Conservation (phyloP, 1,140 invertebrate species). For the Saccostrea cuccullata region DNA sequence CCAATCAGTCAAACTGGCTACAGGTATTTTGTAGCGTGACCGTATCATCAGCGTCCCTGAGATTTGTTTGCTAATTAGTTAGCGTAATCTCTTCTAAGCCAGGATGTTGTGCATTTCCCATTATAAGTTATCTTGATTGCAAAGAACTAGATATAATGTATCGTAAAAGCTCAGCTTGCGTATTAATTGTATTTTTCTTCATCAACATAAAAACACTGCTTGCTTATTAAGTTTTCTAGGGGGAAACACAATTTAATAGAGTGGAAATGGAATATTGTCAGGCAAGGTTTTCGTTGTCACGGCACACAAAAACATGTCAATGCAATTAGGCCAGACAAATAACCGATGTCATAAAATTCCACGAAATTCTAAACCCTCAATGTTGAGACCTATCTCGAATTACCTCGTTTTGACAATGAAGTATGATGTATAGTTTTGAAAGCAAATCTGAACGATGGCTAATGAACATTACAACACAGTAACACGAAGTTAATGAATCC, state of each 20-base stretch:
- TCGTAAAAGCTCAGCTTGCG: neutral
- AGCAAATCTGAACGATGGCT: constrained; percentile 3
- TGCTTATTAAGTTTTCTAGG: neutral
- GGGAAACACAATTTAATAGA: constrained; percentile 23
- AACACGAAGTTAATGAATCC: constrained; percentile 8
- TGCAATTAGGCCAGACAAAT: constrained; percentile 4
- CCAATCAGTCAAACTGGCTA: constrained; percentile 12
- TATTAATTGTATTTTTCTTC: constrained; percentile 19
- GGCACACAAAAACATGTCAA: constrained; percentile 3
- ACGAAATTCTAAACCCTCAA: neutral
- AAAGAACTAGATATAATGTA: constrained; percentile 4
- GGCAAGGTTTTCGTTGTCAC: neutral
- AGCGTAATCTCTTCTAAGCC: neutral
- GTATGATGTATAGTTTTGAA: constrained; percentile 19
- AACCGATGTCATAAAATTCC: neutral
- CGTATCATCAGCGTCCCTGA: neutral
- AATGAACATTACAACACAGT: constrained; percentile 24
- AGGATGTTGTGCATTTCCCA: neutral
- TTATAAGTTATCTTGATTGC: neutral
- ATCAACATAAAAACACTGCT: constrained; percentile 30
- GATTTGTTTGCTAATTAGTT: constrained; percentile 31
- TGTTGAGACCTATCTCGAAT: neutral
- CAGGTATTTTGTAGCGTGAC: constrained; percentile 21
- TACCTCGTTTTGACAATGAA: neutral
- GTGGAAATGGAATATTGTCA: constrained; percentile 32